phyloP scores from a whole-genome alignment of 2,113 vertebrate species.

The Microcebus ravelobensis region DNA sequence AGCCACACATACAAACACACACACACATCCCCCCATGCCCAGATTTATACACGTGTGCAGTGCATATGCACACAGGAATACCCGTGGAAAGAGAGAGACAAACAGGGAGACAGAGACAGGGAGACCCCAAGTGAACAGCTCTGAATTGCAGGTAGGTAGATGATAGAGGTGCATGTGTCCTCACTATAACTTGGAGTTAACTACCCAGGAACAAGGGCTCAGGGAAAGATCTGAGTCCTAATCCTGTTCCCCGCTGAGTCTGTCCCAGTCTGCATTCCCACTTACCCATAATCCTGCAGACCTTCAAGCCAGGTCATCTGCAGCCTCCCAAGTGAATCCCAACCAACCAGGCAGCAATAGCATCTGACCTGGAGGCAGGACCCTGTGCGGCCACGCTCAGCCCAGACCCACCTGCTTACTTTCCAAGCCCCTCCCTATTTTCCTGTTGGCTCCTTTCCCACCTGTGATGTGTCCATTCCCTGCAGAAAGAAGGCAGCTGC shows the following conservation, averaged over 20 bases:
- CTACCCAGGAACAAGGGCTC: neutral
- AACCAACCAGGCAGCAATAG: neutral
- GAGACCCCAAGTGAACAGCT: neutral
- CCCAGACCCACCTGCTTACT: neutral
- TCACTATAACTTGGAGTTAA: neutral
- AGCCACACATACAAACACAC: neutral
- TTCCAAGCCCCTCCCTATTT: neutral
- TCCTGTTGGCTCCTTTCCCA: no score
- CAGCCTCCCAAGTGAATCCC: neutral
- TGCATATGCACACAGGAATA: neutral
- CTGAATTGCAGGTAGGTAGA: neutral
- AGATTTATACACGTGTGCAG: neutral
- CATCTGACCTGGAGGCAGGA: neutral
- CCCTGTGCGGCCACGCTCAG: no score
- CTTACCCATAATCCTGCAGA: neutral
- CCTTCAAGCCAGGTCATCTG: no score
- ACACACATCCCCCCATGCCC: neutral
- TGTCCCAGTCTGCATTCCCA: neutral
- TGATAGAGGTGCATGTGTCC: neutral
- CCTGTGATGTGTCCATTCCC: fast-evolving
- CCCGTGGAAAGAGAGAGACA: neutral
- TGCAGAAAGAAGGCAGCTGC: neutral
- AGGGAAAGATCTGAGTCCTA: neutral
- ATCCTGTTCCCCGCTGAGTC: neutral
- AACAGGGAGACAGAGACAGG: neutral